Evolutionary conservation across 2,797 vertebrate genomes (phyloP).

Genomic region (Ceryle rudis): DNA sequence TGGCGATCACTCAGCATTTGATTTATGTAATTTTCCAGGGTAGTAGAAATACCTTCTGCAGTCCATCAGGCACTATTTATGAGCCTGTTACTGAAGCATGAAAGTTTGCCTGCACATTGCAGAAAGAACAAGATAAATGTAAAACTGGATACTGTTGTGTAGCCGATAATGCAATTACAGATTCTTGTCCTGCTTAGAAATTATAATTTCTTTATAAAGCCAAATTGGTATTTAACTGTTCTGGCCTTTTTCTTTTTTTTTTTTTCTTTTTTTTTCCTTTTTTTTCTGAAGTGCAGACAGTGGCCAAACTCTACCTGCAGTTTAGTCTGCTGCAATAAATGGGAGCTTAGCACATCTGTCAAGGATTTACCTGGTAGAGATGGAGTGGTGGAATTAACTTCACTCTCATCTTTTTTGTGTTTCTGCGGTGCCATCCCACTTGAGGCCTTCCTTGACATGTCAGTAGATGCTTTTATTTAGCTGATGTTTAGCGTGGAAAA

Average conservation of each 20-base stretch:
- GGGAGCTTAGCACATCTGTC: not conserved
- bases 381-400: not conserved
- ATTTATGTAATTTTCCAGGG: slow-evolving; percentile 69
- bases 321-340: not conserved
- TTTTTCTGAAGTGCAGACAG: not conserved
- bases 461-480: not conserved
- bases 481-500: not conserved
- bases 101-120: slow-evolving; percentile 20
- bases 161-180: slow-evolving; percentile 22
- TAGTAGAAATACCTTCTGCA: slow-evolving; percentile 60
- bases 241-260: not conserved
- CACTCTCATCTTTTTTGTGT: not conserved
- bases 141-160: not conserved
- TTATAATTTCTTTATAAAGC: not conserved
- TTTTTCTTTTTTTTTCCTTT: rapidly evolving
- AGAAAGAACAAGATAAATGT: slow-evolving; percentile 43
- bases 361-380: not conserved
- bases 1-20: slow-evolving; percentile 60
- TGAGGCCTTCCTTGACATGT: not conserved
- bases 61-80: slow-evolving; percentile 59
- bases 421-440: not conserved
- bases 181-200: not conserved
- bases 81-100: slow-evolving; percentile 57
- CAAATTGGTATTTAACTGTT: not conserved
- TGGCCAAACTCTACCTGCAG: not conserved